These are phyloP conservation scores for Muntiacus reevesi DNA, from an alignment of 2,113 vertebrate genomes.

Conservation along the genomic window DNA sequence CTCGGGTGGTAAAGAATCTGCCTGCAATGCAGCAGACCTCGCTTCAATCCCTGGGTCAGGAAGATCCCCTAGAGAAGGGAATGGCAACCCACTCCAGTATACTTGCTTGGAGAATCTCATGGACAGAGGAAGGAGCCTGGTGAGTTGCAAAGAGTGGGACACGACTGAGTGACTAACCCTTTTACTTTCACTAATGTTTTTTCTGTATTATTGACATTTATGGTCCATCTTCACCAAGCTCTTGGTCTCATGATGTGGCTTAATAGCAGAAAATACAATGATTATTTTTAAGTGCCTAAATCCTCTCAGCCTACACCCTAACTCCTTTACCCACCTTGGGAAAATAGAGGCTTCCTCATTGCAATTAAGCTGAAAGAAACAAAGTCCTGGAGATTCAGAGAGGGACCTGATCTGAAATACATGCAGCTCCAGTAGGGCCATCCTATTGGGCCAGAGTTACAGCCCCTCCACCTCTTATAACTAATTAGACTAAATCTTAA, in stretches of 20 bases:
- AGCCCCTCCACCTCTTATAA: background rate
- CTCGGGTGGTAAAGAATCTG: background rate
- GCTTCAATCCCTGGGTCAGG: background rate
- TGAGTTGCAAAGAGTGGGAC: background rate
- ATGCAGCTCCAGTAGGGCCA: background rate
- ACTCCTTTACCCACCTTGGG: background rate
- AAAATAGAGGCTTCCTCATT: background rate
- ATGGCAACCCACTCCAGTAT: background rate
- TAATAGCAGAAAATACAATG: background rate
- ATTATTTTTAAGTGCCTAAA: background rate
- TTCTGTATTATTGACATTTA: background rate
- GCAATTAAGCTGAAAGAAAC: conserved; percentile 44
- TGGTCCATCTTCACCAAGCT: background rate
- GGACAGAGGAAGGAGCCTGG: background rate
- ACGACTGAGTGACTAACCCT: background rate
- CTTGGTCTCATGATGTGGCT: background rate
- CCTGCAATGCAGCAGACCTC: background rate
- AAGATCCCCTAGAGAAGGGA: background rate
- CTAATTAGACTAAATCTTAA: conserved; percentile 49
- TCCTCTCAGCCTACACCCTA: background rate
- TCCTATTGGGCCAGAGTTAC: background rate
- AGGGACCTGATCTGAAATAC: background rate
- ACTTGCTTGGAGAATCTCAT: background rate
- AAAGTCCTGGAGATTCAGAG: conserved; percentile 4
- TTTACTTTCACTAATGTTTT: background rate